A percentile compares a stretch with the other conserved stretches of the same genome.
These are phyloP conservation scores for Engraulis encrasicolus DNA, from an alignment of 2,113 vertebrate species.

Conservation along the genomic window DNA sequence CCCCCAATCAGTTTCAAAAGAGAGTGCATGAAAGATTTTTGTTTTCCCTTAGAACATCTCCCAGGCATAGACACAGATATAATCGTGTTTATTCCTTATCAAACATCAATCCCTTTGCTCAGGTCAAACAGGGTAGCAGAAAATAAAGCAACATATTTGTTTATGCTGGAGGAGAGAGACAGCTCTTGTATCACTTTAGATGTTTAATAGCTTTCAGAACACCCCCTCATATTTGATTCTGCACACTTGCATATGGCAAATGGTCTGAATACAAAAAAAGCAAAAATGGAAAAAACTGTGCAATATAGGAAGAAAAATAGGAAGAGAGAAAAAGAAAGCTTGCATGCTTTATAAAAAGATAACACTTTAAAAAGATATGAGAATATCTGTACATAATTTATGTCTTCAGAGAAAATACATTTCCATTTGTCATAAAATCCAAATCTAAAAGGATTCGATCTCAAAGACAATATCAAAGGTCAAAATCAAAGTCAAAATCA, in stretches of 20 bases:
- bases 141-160: background rate
- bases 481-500: too few relatives aligned
- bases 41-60: background rate
- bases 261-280: constrained; percentile 26
- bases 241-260: constrained; percentile 18
- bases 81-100: constrained; percentile 15
- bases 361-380: background rate
- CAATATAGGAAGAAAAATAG: too few relatives aligned
- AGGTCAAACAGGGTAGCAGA: background rate
- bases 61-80: constrained; percentile 7
- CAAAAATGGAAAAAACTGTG: background rate
- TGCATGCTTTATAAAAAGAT: constrained; percentile 3
- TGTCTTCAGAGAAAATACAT: background rate
- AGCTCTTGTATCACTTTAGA: constrained; percentile 1
- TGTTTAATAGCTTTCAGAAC: constrained; percentile 30
- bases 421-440: background rate
- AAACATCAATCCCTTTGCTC: background rate
- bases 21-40: background rate
- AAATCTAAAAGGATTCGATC: background rate
- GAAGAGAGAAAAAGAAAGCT: background rate
- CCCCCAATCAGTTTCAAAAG: background rate
- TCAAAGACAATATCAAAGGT: background rate
- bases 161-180: background rate
- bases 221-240: constrained; percentile 27
- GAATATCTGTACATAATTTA: constrained; percentile 42